Percentiles rank a stretch among this genome's conserved stretches.
phyloP scores from a whole-genome alignment of 2,888 invertebrate species.

The Rugalucina vietnamica region DNA sequence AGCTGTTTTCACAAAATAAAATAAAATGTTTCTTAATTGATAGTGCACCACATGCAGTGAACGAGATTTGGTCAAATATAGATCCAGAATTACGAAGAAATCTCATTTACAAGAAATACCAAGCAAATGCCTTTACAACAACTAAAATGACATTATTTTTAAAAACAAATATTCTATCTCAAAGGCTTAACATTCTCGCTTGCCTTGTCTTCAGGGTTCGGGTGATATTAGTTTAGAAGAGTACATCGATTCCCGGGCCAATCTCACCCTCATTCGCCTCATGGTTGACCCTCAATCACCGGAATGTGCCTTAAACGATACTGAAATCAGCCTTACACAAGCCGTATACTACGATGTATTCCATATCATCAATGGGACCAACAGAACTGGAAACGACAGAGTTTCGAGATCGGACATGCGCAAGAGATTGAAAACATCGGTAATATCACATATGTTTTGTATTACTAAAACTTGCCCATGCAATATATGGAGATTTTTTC shows the following conservation, averaged over 20 bases:
- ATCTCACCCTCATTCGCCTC: slow-evolving; percentile 75
- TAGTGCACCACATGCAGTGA: no score
- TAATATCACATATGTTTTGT: slow-evolving; percentile 27
- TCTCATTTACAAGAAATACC: no score
- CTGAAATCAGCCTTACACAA: slow-evolving; percentile 69
- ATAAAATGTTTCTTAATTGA: no score
- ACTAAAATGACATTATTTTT: no score
- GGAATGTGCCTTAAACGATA: slow-evolving; percentile 71
- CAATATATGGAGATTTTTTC: no score
- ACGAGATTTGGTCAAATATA: no score
- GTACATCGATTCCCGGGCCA: slow-evolving; percentile 76
- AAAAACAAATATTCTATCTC: no score
- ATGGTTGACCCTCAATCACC: slow-evolving; percentile 72
- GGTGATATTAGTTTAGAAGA: slow-evolving; percentile 71
- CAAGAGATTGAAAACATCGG: slow-evolving; percentile 52
- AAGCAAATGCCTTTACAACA: no score
- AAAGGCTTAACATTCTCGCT: no score
- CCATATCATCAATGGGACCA: slow-evolving; percentile 48
- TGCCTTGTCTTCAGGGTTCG: slow-evolving; percentile 73
- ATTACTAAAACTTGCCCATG: no score
- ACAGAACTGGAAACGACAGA: slow-evolving; percentile 32
- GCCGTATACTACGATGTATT: slow-evolving; percentile 74
- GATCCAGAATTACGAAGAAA: no score
- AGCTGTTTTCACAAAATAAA: no score
- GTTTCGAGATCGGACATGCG: slow-evolving; percentile 51